Evolutionary conservation across 2,797 vertebrate species (phyloP).

Genomic region (Sebastolobus altivelis): DNA sequence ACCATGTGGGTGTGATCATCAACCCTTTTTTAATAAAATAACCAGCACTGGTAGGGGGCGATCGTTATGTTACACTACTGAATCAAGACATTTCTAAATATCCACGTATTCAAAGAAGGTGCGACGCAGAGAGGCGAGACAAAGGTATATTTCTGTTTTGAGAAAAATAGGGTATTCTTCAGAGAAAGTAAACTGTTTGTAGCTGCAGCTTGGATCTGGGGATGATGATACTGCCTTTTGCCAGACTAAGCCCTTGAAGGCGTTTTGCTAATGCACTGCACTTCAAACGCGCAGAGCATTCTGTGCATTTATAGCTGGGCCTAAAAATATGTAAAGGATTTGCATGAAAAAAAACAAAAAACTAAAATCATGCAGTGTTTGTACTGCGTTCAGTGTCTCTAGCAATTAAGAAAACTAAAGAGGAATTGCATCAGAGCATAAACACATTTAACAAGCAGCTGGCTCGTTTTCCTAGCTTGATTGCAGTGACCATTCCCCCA

Average conservation of each 20-base stretch:
- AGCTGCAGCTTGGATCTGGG: constrained; percentile 66
- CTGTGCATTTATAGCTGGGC: constrained; percentile 68
- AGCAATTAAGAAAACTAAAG: constrained; percentile 74
- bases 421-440: constrained; percentile 67
- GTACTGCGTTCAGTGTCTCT: constrained; percentile 62
- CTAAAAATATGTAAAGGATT: constrained; percentile 76
- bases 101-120: constrained; percentile 13
- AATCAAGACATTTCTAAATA: constrained; percentile 27
- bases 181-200: constrained; percentile 72
- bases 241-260: constrained; percentile 76
- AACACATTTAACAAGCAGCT: constrained; percentile 65
- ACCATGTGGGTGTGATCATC: not conserved
- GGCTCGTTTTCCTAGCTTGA: constrained; percentile 61
- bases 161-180: constrained; percentile 56
- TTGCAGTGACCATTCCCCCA: constrained; percentile 67
- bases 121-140: constrained; percentile 25
- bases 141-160: constrained; percentile 39
- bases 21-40: constrained; percentile 12
- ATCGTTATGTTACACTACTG: not conserved
- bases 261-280: constrained; percentile 70
- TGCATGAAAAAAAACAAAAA: constrained; percentile 61
- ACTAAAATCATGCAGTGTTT: constrained; percentile 47
- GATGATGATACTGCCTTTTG: constrained; percentile 66
- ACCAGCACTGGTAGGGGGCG: not conserved
- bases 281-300: constrained; percentile 72